A percentile compares a stretch with the other conserved stretches of the same genome.
These are phyloP conservation scores for Labrus mixtus DNA, from an alignment of 2,113 vertebrate genomes.

Conservation along the genomic window DNA sequence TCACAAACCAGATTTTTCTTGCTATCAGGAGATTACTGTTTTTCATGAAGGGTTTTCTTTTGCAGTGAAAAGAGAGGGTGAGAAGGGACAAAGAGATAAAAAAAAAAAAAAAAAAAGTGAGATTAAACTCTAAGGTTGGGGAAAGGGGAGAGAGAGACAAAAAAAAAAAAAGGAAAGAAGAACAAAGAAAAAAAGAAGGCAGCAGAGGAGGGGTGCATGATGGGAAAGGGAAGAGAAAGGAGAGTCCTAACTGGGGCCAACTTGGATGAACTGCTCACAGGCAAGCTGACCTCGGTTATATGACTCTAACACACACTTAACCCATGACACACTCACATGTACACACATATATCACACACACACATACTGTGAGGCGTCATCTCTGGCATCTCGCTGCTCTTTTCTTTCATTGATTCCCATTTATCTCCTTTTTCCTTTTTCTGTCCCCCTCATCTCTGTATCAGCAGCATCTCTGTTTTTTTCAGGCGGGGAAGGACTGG, in stretches of 20 bases:
- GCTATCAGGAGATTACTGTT: slow-evolving; percentile 40
- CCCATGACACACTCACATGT: slow-evolving; percentile 27
- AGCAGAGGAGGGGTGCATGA: not conserved
- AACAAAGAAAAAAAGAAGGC: not conserved
- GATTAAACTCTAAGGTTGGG: slow-evolving; percentile 25
- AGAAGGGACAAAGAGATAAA: slow-evolving; percentile 13
- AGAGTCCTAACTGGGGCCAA: slow-evolving; percentile 22
- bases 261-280: slow-evolving; percentile 50
- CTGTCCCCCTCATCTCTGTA: not conserved
- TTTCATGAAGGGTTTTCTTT: slow-evolving; percentile 8
- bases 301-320: slow-evolving; percentile 55
- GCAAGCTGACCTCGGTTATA: slow-evolving; percentile 56
- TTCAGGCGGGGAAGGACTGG: slow-evolving; percentile 52
- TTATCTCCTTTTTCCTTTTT: not conserved
- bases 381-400: not conserved
- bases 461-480: slow-evolving; percentile 27
- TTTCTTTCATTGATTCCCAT: not conserved
- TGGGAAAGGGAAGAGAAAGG: slow-evolving; percentile 8
- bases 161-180: slow-evolving; percentile 7
- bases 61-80: slow-evolving; percentile 18
- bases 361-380: slow-evolving; percentile 1
- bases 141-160: not conserved
- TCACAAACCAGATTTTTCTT: slow-evolving; percentile 21
- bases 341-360: slow-evolving; percentile 14
- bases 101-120: slow-evolving; percentile 32